Evolutionary conservation across 2,888 invertebrate species (phyloP).

Genomic region (Salpingus planirostris): DNA sequence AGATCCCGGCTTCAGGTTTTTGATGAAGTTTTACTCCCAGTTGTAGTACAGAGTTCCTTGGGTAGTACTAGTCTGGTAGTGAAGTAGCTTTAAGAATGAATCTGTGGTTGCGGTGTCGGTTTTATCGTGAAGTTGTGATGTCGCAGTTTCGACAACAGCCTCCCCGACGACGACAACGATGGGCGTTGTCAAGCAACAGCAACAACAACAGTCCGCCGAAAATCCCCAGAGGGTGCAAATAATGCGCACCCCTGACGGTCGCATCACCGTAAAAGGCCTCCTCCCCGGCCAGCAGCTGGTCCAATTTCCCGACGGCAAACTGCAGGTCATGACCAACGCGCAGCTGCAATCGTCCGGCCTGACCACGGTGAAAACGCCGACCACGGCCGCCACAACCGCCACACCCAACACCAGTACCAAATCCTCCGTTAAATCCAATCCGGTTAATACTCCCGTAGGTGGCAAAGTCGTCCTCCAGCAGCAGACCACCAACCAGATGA

Average conservation of each 20-base stretch:
- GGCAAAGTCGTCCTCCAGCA: constrained; percentile 29
- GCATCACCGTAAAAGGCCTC: constrained; percentile 83
- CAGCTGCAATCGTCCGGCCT: constrained; percentile 44
- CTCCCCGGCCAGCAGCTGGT: constrained; percentile 88
- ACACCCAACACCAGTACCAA: constrained; percentile 30
- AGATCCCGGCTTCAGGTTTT: no score
- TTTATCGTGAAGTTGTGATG: no score
- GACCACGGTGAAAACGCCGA: constrained; percentile 35
- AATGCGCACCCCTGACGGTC: constrained; percentile 81
- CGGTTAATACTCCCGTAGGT: constrained; percentile 27
- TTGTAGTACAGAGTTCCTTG: no score
- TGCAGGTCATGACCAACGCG: constrained; percentile 70
- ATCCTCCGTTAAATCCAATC: constrained; percentile 27
- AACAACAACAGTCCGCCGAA: constrained; percentile 27
- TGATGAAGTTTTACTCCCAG: no score
- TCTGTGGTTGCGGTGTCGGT: no score
- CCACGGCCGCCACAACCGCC: constrained; percentile 31
- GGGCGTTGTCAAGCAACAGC: no score
- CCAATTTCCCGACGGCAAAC: constrained; percentile 87
- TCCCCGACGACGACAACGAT: no score
- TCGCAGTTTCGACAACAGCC: no score
- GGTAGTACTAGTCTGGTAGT: no score
- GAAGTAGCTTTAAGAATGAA: no score
- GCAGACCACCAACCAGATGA: constrained; percentile 11
- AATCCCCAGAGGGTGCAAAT: constrained; percentile 77